Percentiles rank a stretch among this genome's conserved stretches.
Evolutionary conservation across 2,113 vertebrate species (phyloP).

Genomic region (Nycticebus coucang): DNA sequence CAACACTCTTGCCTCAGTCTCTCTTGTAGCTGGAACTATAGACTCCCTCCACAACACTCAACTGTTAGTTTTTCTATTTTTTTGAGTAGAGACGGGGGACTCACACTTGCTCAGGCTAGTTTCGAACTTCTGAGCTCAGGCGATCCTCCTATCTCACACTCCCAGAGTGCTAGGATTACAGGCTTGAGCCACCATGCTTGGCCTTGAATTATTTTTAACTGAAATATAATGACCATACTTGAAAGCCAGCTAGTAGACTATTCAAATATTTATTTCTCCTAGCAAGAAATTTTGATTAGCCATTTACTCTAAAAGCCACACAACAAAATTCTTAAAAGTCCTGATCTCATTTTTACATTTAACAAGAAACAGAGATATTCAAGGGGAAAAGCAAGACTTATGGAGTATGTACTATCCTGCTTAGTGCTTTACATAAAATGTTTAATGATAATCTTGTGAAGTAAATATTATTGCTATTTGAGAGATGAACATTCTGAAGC

Average conservation of each 20-base stretch:
- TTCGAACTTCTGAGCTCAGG: too few relatives aligned
- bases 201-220: constrained; percentile 19
- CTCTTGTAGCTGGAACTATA: too few relatives aligned
- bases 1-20: too few relatives aligned
- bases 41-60: too few relatives aligned
- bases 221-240: constrained; percentile 32
- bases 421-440: constrained; percentile 1
- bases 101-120: too few relatives aligned
- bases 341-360: constrained; percentile 46
- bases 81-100: too few relatives aligned
- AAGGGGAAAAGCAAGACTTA: not conserved
- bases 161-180: too few relatives aligned
- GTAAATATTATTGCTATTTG: not conserved
- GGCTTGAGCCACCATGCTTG: too few relatives aligned
- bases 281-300: constrained; percentile 40
- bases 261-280: constrained; percentile 38
- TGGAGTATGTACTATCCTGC: not conserved
- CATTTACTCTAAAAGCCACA: constrained; percentile 36
- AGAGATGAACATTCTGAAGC: constrained; percentile 29
- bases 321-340: constrained; percentile 62
- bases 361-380: not conserved
- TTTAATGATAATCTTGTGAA: not conserved
- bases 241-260: constrained; percentile 29
- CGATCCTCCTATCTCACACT: too few relatives aligned
- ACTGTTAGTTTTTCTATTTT: too few relatives aligned